These are phyloP conservation scores for Ochotona curzoniae DNA, from an alignment of 2,113 vertebrate genomes.

Conservation along the genomic window DNA sequence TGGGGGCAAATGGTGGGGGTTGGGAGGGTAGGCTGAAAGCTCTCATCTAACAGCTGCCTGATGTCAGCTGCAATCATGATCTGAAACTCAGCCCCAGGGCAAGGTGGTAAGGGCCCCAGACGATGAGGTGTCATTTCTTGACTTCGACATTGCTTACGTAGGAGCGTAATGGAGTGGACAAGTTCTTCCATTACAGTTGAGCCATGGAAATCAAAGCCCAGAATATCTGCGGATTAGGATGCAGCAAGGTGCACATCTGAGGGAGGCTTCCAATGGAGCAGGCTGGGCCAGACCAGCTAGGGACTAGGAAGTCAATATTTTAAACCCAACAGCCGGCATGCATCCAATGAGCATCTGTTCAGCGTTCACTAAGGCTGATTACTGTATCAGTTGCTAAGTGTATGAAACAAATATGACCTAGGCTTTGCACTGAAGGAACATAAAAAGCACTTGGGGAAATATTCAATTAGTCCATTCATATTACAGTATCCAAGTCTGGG, in stretches of 20 bases:
- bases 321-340: neutral
- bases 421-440: neutral
- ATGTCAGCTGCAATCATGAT: conserved; percentile 90
- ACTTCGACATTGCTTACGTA: conserved; percentile 61
- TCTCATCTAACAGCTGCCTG: conserved; percentile 88
- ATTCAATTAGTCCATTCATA: neutral
- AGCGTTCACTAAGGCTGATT: neutral
- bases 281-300: neutral
- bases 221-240: conserved; percentile 65
- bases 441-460: neutral
- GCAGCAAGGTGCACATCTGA: neutral
- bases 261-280: neutral
- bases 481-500: neutral
- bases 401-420: conserved; percentile 6
- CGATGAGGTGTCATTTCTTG: conserved; percentile 82
- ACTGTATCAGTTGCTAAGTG: neutral
- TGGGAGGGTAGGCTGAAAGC: conserved; percentile 5
- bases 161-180: conserved; percentile 81
- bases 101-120: conserved; percentile 78
- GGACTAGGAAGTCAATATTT: neutral
- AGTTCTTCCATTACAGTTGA: conserved; percentile 65
- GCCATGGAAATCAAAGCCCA: conserved; percentile 41
- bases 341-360: neutral
- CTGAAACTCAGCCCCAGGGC: conserved; percentile 85
- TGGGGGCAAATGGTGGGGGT: conserved; percentile 17